Conservation (phyloP, 2,113 vertebrate species). For the Mugil cephalus region DNA sequence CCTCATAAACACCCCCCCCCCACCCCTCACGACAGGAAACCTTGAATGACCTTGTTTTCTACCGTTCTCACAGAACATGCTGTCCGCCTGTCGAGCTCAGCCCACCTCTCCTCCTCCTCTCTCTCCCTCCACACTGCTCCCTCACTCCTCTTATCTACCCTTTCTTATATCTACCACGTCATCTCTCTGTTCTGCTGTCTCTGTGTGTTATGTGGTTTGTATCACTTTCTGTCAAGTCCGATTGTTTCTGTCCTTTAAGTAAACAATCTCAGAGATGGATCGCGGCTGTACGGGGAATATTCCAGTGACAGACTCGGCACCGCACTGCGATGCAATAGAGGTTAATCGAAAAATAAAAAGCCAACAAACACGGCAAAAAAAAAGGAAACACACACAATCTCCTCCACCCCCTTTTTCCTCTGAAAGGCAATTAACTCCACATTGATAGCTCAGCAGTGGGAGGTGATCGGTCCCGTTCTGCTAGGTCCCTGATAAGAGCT, state of each 20-base stretch:
- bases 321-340: constrained; percentile 11
- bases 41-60: constrained; percentile 76
- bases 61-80: constrained; percentile 48
- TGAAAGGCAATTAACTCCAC: constrained; percentile 78
- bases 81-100: constrained; percentile 58
- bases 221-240: constrained; percentile 57
- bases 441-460: constrained; percentile 76
- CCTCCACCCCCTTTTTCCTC: constrained; percentile 29
- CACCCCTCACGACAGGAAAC: constrained; percentile 58
- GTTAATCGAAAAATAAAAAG: constrained; percentile 28
- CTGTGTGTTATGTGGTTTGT: constrained; percentile 61
- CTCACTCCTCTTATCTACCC: constrained; percentile 53
- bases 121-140: constrained; percentile 13
- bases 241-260: constrained; percentile 55
- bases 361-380: constrained; percentile 26
- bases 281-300: constrained; percentile 18
- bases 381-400: not conserved
- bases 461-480: constrained; percentile 70
- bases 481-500: constrained; percentile 71
- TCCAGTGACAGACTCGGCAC: constrained; percentile 13
- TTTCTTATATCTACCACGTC: constrained; percentile 50
- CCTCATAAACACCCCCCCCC: constrained; percentile 34
- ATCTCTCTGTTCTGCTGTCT: constrained; percentile 47
- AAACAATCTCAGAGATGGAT: constrained; percentile 59
- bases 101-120: constrained; percentile 46